Base-by-base conservation (phyloP, 1,140 invertebrate genomes). In the Papilio helenus region DNA sequence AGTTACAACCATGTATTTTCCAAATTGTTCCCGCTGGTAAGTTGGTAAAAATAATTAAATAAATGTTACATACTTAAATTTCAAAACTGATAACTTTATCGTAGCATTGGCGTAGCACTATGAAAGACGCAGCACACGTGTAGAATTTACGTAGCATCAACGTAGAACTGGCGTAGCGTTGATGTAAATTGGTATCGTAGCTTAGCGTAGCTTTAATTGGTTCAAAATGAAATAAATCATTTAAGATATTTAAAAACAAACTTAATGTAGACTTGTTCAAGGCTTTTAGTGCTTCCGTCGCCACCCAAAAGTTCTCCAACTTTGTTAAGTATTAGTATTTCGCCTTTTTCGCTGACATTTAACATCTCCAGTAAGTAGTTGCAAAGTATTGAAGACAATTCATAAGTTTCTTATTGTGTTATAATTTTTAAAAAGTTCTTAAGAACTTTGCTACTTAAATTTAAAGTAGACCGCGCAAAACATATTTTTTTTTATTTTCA, bases 11-110 rank as follows among this genome's bases (percentile, higher is more conserved):
- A 7, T 99, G 98, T 92, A 95, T 98, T 81, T 98, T 98, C 90
- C 97, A 98, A 94, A 96, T 99, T 76, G 97, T 98, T 83, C 97
- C 97, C 39, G 98, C 98, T 91, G 97, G 97, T 98, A 94, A 96
- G 89, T 96, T 68, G 51, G 8, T 18, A 20, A 55, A 55, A 55
- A 18, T 14, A 55, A 20, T 55, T 46, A 55, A n/a, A 55, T 20
- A 55, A 55, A 1, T 55, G 8, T 20, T 55, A 20, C 51, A 55
- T 4, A 55, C 9, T 9, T 55, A 10, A 55, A 20, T 55, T 55
- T 55, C 2, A 55, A n/a, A 55, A 55, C 2, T 55, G 18, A n/a
- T 2, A 1, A 9, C 1, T 55, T 55, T 20, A 20, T 55, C 51
- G 51, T 20, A 55, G n/a, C 51, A 55, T 55, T 55, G 7, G 18